Percentiles rank a stretch among this genome's conserved stretches.
Conservation (phyloP, 1,140 invertebrate species). For the Drosophila repletoides region DNA sequence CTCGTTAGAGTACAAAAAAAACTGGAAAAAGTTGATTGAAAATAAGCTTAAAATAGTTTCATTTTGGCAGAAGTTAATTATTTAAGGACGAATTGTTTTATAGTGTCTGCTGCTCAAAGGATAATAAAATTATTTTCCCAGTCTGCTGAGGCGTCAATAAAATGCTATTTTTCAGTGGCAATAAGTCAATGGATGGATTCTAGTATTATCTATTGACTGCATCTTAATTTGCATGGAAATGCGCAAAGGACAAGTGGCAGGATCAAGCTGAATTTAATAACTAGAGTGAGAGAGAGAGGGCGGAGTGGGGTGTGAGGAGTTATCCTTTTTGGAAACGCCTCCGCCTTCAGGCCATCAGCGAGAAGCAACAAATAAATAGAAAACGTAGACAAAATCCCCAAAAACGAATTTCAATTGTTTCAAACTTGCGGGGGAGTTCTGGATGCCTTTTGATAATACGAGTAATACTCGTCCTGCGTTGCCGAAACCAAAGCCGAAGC, state of each 20-base stretch:
- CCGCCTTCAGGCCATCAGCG: slow-evolving; percentile 3
- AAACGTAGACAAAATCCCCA: slow-evolving; percentile 29
- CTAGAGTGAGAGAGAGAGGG: background rate
- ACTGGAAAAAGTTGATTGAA: too few relatives aligned
- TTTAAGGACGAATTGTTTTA: too few relatives aligned
- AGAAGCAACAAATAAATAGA: slow-evolving; percentile 22
- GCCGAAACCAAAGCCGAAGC: slow-evolving; percentile 34
- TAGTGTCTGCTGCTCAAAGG: background rate
- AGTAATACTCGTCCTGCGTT: background rate
- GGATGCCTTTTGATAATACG: slow-evolving; percentile 64
- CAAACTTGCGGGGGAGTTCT: slow-evolving; percentile 36
- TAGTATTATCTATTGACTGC: slow-evolving; percentile 48
- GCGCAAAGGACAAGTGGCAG: slow-evolving; percentile 1
- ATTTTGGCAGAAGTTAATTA: too few relatives aligned
- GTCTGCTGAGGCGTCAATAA: too few relatives aligned
- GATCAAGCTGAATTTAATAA: slow-evolving; percentile 1
- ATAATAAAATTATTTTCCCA: too few relatives aligned
- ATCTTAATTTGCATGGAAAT: slow-evolving; percentile 70
- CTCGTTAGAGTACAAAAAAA: too few relatives aligned
- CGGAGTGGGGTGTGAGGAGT: background rate
- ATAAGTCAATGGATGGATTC: slow-evolving; percentile 37
- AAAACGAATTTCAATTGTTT: slow-evolving; percentile 74
- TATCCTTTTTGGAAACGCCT: slow-evolving; percentile 18
- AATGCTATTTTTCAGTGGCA: too few relatives aligned
- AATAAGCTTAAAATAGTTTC: too few relatives aligned